Base-by-base conservation (phyloP, 1,140 invertebrate species). In the Arctopsyche grandis region DNA sequence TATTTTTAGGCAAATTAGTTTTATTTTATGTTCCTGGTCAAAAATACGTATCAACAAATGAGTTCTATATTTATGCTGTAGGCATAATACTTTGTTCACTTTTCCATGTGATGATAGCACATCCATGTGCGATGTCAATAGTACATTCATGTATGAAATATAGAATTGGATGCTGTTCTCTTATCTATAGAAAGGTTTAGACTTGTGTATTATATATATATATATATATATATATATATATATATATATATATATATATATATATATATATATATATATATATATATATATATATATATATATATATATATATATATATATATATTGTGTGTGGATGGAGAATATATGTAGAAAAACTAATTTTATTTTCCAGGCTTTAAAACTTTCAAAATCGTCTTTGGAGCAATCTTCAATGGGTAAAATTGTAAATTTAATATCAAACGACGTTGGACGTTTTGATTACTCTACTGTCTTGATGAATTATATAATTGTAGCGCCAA, bases 401-500 rank as follows among this genome's bases (percentile, higher is more conserved):
- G 89, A 87, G 0, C 86, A 90, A 80, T 92, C 91, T 0, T 92
- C 92, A 1, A 85, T 91, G 5, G 93, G 93, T 0, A 92, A 93
- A 84, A 90, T 93, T 58, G 91, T 94, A 0, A 94, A 94, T 85
- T 85, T 94, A 0, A 85, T 94, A 82, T 92, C 93, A 1, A 94
- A 94, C 82, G 93, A 93, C 63, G 88, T 89, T 26, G 88, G 85
- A 48, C 82, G 89, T 77, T 89, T 90, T 69, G 89, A 90, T 48
- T 73, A 85, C 3, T 84, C 85, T 0, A 84, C 85, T n/a, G 84
- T 88, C 79, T 87, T 88, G 58, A 60, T 89, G 0, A 87, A 89
- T 79, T 90, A 88, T 78, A 77, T 90, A 0, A 88, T 88, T 86
- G 85, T 90, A 14, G 92, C 90, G 0, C 92, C 92, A 0, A 79